These are phyloP conservation scores for Otolemur crassicaudatus DNA, from an alignment of 2,797 vertebrate species.

Conservation along the genomic window DNA sequence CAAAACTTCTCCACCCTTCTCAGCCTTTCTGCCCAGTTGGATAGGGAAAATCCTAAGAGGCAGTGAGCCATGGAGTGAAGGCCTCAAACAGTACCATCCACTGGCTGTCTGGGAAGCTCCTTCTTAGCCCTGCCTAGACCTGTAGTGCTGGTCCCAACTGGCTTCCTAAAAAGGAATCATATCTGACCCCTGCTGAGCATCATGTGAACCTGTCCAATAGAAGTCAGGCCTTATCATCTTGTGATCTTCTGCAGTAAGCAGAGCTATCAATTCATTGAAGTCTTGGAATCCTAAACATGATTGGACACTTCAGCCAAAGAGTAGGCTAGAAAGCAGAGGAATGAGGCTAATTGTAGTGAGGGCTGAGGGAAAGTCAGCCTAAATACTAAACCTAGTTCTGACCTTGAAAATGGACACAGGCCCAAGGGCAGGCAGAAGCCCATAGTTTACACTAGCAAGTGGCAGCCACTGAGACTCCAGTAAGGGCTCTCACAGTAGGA, in stretches of 20 bases:
- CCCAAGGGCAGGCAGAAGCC: not conserved
- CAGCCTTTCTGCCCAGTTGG: not conserved
- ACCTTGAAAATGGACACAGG: not conserved
- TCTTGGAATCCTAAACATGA: slow-evolving; percentile 18
- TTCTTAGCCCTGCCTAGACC: slow-evolving; percentile 69
- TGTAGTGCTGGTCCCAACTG: slow-evolving; percentile 72
- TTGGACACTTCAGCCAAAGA: not conserved
- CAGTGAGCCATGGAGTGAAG: not conserved
- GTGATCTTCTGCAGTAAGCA: slow-evolving; percentile 67
- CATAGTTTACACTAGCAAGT: not conserved
- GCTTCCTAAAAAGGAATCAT: slow-evolving; percentile 69
- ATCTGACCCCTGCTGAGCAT: slow-evolving; percentile 65
- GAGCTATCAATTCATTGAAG: slow-evolving; percentile 41
- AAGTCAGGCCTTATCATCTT: slow-evolving; percentile 63
- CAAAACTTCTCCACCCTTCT: not conserved
- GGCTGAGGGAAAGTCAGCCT: not conserved
- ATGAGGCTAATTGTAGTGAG: not conserved
- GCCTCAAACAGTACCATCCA: fast-evolving
- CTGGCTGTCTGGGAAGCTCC: slow-evolving; percentile 39
- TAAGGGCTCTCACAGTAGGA: not conserved
- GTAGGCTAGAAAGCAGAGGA: not conserved
- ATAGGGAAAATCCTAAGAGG: not conserved
- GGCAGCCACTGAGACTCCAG: not conserved
- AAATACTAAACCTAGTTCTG: not conserved
- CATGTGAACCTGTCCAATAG: slow-evolving; percentile 48